Evolutionary conservation across 2,888 invertebrate genomes (phyloP).

Genomic region (Pyrochroa serraticornis): DNA sequence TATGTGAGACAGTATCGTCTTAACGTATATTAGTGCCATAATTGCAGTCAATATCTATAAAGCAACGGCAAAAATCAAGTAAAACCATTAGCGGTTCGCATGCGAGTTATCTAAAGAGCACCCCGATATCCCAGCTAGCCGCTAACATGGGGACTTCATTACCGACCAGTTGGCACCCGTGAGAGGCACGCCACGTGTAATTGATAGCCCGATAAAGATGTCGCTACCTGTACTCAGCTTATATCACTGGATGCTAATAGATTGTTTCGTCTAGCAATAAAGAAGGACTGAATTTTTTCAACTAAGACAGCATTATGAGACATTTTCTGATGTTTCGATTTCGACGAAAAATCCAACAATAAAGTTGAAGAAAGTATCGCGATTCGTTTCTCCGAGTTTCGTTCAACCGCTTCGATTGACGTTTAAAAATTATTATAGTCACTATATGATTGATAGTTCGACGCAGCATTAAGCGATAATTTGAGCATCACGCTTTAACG

Average conservation of each 20-base stretch:
- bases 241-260: conserved; percentile 35
- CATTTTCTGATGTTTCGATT: no score
- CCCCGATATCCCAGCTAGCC: conserved; percentile 38
- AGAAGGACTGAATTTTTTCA: no score
- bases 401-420: background rate
- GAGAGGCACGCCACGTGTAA: conserved; percentile 46
- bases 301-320: no score
- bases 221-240: conserved; percentile 51
- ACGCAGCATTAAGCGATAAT: conserved; percentile 23
- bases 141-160: conserved; percentile 47
- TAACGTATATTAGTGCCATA: conserved; percentile 39
- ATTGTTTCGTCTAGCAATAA: background rate
- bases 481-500: conserved; percentile 21
- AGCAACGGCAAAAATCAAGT: conserved; percentile 41
- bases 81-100: conserved; percentile 49
- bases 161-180: conserved; percentile 43
- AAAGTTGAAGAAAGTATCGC: no score
- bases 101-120: conserved; percentile 48
- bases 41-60: conserved; percentile 44
- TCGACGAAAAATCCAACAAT: no score
- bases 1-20: conserved; percentile 2
- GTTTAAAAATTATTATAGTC: conserved; percentile 25
- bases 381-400: no score
- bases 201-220: conserved; percentile 54
- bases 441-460: conserved; percentile 26